phyloP scores from a whole-genome alignment of 2,888 invertebrate genomes.

The Orthosia gracilis region DNA sequence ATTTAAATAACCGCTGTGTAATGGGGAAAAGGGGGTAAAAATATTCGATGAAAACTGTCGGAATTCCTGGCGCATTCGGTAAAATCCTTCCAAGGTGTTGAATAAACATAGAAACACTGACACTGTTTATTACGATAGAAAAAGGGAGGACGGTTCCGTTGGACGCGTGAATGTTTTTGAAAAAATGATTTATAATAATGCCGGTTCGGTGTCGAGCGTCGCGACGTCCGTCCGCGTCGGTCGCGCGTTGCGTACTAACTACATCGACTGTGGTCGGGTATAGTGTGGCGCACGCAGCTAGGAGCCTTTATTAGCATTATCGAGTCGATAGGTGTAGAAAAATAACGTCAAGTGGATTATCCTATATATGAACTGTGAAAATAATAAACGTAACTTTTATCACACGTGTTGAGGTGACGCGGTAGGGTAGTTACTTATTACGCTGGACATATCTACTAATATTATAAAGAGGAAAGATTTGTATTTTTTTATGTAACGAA shows the following conservation, averaged over 20 bases:
- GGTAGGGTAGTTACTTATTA: constrained; percentile 16
- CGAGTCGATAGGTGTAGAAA: constrained; percentile 77
- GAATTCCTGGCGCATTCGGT: constrained; percentile 57
- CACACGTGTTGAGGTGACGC: constrained; percentile 40
- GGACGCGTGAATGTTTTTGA: constrained; percentile 80
- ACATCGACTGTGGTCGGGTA: constrained; percentile 75
- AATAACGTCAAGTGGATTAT: constrained; percentile 68
- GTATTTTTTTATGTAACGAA: no score
- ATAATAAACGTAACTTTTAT: constrained; percentile 40
- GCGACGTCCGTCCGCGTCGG: constrained; percentile 76
- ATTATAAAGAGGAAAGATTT: no score
- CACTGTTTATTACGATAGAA: constrained; percentile 74
- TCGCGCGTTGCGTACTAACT: constrained; percentile 84
- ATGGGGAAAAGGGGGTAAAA: constrained; percentile 58
- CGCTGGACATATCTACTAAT: neutral
- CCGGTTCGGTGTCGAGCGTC: constrained; percentile 73
- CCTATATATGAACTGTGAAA: constrained; percentile 45
- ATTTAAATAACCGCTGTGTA: constrained; percentile 52
- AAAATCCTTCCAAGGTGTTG: constrained; percentile 70
- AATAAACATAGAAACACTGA: constrained; percentile 69
- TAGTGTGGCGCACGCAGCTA: constrained; percentile 87
- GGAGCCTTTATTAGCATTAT: constrained; percentile 79
- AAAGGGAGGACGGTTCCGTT: constrained; percentile 80
- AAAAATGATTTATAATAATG: constrained; percentile 75
- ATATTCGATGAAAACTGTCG: constrained; percentile 64